A percentile compares a stretch with the other conserved stretches of the same genome.
These are phyloP conservation scores for Cranoglanis bouderius DNA, from an alignment of 2,113 vertebrate genomes.

Conservation along the genomic window DNA sequence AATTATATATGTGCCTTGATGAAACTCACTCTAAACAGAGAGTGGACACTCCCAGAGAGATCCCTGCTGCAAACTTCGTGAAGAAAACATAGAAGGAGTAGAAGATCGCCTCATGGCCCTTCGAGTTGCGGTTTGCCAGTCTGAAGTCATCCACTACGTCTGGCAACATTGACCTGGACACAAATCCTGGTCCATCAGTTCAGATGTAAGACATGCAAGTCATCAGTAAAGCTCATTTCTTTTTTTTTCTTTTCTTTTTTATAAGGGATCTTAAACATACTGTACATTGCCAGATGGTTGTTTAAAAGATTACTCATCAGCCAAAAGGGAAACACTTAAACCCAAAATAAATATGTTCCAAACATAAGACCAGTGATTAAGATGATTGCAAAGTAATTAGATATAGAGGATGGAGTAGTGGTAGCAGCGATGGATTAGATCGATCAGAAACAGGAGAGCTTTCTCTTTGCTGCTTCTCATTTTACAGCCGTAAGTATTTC, in stretches of 20 bases:
- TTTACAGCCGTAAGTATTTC: background rate
- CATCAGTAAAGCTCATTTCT: slow-evolving; percentile 3
- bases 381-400: background rate
- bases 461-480: background rate
- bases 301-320: background rate
- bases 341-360: background rate
- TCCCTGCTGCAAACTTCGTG: slow-evolving; percentile 87
- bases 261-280: background rate
- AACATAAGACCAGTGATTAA: background rate
- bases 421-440: background rate
- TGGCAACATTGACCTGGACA: slow-evolving; percentile 91
- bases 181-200: slow-evolving; percentile 27
- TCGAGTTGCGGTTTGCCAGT: slow-evolving; percentile 78
- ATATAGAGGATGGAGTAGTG: background rate
- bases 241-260: background rate
- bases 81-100: slow-evolving; percentile 96
- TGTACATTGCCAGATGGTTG: background rate
- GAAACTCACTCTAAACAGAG: slow-evolving; percentile 88
- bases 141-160: slow-evolving; percentile 94
- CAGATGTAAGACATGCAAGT: background rate
- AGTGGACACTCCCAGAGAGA: slow-evolving; percentile 91
- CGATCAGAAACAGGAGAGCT: background rate
- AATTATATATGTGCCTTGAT: slow-evolving; percentile 20
- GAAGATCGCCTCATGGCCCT: slow-evolving; percentile 92
- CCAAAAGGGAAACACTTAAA: background rate